Evolutionary conservation across 2,797 vertebrate genomes (phyloP), one percentile per base, ranked within the genome.

Genomic region (Protonibea diacanthus): DNA sequence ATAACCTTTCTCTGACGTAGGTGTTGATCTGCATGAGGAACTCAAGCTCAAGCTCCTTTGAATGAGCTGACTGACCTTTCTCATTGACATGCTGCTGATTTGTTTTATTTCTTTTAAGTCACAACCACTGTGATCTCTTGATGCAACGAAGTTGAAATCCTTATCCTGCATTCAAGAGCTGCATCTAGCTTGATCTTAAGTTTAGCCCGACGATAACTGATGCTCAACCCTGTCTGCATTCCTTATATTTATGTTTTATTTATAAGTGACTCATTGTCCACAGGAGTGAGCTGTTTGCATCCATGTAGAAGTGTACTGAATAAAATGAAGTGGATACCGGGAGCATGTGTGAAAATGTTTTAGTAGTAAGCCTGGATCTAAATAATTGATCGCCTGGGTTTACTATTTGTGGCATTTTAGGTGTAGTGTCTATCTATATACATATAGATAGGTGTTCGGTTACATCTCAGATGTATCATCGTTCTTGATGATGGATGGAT

Each of bases 221-320:
- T 65, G 78, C 81, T 86, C 80, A 74, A 60, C 71, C 21, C 60
- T 56, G 74, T 84, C 87, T 90, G 78, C 74, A 81, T 91, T 82
- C 83, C 89, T 90, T 71, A 91, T 82, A 63, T 74, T 68, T 57
- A 86, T 90, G 66, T 88, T 91, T 90, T 86, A 93, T 92, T 90
- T 69, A 90, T 86, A 49, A 86, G 71, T 48, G 71, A 71, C 61
- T 89, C 84, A 84, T 78, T 90, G 86, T 91, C 84, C 79, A 83
- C 78, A 81, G 82, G 23, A 83, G 59, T 64, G 74, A 84, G 84
- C 79, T 81, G 74, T 84, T 85, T 85, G 63, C 84, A 77, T 82
- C 72, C 77, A 88, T 65, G 57, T 57, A 56, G 56, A 73, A 76
- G 62, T 81, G 76, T 74, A 78, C 75, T 33, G 58, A 57, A 87